Conservation (phyloP, 2,797 vertebrate genomes). For the Cirrhinus molitorella region DNA sequence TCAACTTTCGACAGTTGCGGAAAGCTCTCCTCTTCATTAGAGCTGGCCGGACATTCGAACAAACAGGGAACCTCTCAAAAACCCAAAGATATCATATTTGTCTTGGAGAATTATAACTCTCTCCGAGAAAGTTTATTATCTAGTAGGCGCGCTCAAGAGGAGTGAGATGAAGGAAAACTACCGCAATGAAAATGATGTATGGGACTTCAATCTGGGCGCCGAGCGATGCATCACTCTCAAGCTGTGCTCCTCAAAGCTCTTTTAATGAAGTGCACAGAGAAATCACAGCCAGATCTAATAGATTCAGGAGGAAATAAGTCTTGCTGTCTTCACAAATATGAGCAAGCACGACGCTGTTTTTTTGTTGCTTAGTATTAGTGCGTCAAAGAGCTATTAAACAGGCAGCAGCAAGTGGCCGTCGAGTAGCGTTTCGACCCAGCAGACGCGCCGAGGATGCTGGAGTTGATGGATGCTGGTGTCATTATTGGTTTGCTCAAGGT, state of each 20-base stretch:
- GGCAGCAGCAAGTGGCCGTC: constrained; percentile 52
- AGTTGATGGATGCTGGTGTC: constrained; percentile 49
- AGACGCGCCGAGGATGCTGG: constrained; percentile 22
- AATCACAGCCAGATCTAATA: constrained; percentile 71
- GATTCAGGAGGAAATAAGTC: constrained; percentile 69
- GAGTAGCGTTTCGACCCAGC: constrained; percentile 21
- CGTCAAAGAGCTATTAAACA: constrained; percentile 57
- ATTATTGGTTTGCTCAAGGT: constrained; percentile 28
- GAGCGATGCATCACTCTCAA: constrained; percentile 76
- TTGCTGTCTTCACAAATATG: constrained; percentile 65
- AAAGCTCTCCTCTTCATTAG: constrained; percentile 29
- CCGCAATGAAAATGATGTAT: constrained; percentile 82
- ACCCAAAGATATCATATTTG: constrained; percentile 66
- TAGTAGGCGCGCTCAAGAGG: constrained; percentile 58
- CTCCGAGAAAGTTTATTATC: constrained; percentile 75
- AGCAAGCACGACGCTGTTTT: constrained; percentile 60
- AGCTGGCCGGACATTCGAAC: constrained; percentile 3
- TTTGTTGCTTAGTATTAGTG: constrained; percentile 62
- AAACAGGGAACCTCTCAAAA: constrained; percentile 40
- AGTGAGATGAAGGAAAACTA: constrained; percentile 69
- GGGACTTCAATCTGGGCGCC: constrained; percentile 72
- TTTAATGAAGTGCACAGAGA: constrained; percentile 59
- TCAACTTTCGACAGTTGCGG: constrained; percentile 36
- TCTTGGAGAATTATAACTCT: constrained; percentile 68
- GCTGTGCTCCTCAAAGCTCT: constrained; percentile 63